These are phyloP conservation scores for Porites cylindrica DNA, from an alignment of 92 coral and sea anemone species.

Conservation along the genomic window DNA sequence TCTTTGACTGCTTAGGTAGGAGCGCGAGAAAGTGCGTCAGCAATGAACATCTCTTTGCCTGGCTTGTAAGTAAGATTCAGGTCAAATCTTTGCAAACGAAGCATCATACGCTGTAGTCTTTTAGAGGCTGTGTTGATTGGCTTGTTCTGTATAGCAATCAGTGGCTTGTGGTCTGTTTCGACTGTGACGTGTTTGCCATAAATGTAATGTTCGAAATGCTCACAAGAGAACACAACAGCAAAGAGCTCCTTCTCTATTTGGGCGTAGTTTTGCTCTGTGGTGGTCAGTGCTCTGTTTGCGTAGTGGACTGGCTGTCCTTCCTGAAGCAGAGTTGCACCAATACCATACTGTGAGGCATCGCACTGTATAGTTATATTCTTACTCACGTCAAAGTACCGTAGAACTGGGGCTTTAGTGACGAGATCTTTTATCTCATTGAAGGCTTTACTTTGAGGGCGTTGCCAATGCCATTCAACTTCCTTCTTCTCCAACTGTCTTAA, in stretches of 20 bases:
- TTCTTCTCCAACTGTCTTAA: not conserved
- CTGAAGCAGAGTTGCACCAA: not conserved
- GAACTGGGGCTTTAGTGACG: not conserved
- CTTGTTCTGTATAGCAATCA: conserved; percentile 1
- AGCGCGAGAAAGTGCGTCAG: not conserved
- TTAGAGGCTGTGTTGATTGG: not conserved
- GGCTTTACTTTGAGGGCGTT: not conserved
- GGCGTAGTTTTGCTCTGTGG: not conserved
- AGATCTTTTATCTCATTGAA: not conserved
- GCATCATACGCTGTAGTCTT: not conserved
- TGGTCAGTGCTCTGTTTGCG: not conserved
- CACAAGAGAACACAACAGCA: not conserved
- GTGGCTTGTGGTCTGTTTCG: conserved; percentile 15
- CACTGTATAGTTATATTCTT: not conserved
- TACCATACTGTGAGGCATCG: not conserved
- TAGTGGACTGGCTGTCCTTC: not conserved
- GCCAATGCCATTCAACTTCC: not conserved
- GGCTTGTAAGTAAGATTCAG: not conserved
- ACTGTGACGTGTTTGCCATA: not conserved
- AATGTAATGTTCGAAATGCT: not conserved
- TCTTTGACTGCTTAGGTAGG: not conserved
- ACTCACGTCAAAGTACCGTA: not conserved
- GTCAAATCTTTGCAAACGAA: not conserved
- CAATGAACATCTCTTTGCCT: not conserved
- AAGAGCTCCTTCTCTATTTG: conserved; percentile 10